phyloP scores from a whole-genome alignment of 2,113 vertebrate species.

The Ochotona curzoniae region DNA sequence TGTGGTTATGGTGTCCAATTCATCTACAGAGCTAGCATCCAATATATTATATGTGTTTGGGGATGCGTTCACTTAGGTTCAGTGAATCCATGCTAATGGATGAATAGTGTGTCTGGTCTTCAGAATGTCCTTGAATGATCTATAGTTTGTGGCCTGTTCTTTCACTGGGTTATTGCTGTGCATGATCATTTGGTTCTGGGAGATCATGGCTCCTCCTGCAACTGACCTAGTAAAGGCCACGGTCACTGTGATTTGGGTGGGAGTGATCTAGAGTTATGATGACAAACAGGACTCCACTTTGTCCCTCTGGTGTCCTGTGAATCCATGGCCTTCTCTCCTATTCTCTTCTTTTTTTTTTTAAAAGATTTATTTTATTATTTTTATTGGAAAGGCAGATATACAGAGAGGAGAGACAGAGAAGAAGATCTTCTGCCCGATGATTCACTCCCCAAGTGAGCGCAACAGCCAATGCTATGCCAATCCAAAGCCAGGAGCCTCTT shows the following conservation, averaged over 20 bases:
- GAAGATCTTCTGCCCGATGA: too few species aligned
- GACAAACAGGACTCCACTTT: not conserved
- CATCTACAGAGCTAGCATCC: not conserved
- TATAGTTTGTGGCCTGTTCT: not conserved
- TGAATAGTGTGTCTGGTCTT: slow-evolving; percentile 3
- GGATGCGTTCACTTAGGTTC: not conserved
- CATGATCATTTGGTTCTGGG: not conserved
- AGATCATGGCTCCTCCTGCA: too few species aligned
- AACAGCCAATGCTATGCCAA: too few species aligned
- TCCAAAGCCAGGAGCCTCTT: too few species aligned
- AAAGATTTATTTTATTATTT: not conserved
- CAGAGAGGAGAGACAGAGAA: too few species aligned
- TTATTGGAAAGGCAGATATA: not conserved
- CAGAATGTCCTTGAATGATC: not conserved
- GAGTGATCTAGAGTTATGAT: not conserved
- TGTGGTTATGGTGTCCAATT: not conserved
- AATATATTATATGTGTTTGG: not conserved
- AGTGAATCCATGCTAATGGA: not conserved
- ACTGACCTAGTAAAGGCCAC: not conserved
- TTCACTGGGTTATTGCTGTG: not conserved
- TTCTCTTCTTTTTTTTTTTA: not conserved
- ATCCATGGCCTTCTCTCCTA: not conserved
- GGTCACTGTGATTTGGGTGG: not conserved
- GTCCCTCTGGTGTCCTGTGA: not conserved
- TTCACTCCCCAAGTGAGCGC: too few species aligned